Percentiles rank a stretch among this genome's conserved stretches.
These are phyloP conservation scores for Solenodon paradoxus DNA, from an alignment of 2,113 vertebrate species.

Conservation along the genomic window DNA sequence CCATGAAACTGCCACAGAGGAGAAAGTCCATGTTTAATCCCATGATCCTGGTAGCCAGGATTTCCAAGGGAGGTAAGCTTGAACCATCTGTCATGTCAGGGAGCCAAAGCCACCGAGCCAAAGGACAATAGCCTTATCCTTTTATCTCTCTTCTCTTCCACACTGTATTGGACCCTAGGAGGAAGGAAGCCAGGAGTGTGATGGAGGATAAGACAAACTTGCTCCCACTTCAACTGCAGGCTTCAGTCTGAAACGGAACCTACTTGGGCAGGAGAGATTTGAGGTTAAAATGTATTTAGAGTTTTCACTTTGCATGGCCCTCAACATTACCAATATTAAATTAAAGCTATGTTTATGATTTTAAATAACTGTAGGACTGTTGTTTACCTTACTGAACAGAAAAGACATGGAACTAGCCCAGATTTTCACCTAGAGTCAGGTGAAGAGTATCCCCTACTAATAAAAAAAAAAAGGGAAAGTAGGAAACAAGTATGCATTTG, in stretches of 20 bases:
- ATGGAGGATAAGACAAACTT: background rate
- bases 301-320: background rate
- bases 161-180: background rate
- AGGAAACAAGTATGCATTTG: background rate
- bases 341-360: background rate
- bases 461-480: background rate
- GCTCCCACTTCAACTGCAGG: background rate
- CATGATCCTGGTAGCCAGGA: background rate
- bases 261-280: background rate
- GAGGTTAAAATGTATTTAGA: background rate
- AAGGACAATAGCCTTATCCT: background rate
- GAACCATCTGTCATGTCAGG: conserved; percentile 42
- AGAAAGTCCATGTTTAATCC: background rate
- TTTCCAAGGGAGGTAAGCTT: background rate
- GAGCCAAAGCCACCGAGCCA: conserved; percentile 42
- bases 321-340: background rate
- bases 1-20: background rate
- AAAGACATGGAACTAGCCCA: background rate
- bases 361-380: background rate
- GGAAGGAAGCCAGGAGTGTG: background rate
- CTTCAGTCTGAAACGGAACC: background rate
- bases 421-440: background rate
- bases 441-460: background rate
- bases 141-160: background rate
- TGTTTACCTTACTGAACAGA: background rate